phyloP scores from a whole-genome alignment of 2,113 vertebrate species.

The Cebidichthys violaceus region DNA sequence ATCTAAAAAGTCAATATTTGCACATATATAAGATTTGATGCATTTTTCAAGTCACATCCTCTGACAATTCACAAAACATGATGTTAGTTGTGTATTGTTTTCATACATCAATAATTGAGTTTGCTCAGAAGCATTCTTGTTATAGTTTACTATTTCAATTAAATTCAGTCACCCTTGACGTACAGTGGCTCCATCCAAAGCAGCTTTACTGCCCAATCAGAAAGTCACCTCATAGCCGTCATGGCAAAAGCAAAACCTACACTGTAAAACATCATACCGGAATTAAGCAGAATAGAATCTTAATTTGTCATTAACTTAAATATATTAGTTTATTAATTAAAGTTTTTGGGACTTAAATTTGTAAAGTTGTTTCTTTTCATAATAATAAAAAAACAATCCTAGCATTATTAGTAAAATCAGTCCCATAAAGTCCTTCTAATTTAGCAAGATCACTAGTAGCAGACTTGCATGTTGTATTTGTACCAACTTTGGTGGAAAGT shows the following conservation, averaged over 20 bases:
- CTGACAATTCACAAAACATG: not conserved
- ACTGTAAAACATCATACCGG: not conserved
- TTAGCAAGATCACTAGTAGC: too few relatives aligned
- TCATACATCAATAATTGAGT: not conserved
- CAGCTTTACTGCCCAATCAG: not conserved
- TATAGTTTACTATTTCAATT: not conserved
- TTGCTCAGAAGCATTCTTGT: conserved; percentile 4
- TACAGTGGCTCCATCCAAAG: not conserved
- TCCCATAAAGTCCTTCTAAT: too few relatives aligned
- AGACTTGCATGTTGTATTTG: not conserved
- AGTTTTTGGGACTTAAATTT: not conserved
- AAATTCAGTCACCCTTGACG: not conserved
- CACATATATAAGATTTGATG: conserved; percentile 9
- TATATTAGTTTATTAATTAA: not conserved
- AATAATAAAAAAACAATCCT: not conserved
- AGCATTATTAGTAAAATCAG: not conserved
- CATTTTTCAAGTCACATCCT: not conserved
- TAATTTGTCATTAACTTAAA: not conserved
- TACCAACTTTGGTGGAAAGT: not conserved
- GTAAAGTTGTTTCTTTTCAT: not conserved
- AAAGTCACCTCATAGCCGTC: not conserved
- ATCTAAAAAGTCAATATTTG: conserved; percentile 19
- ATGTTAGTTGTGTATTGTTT: not conserved
- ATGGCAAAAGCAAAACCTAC: not conserved
- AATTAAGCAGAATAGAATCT: not conserved